These are phyloP conservation scores for Drosophila greeni DNA, from an alignment of 2,888 invertebrate species.

Conservation along the genomic window DNA sequence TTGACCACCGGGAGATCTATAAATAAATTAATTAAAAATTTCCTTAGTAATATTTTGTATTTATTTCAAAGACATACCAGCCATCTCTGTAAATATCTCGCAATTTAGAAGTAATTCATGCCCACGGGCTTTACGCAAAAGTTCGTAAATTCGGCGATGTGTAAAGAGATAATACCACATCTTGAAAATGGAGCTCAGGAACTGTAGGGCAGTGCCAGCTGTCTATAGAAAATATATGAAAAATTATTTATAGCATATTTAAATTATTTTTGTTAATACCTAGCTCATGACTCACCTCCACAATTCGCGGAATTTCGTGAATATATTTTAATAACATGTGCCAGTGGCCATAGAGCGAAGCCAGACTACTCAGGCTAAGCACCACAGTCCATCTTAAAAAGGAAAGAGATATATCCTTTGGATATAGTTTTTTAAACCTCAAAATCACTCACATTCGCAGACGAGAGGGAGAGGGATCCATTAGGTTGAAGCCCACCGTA, in stretches of 20 bases:
- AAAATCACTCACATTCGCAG: conserved; percentile 53
- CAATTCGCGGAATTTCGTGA: conserved; percentile 58
- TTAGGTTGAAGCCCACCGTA: conserved; percentile 65
- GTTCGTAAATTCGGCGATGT: conserved; percentile 55
- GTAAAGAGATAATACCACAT: conserved; percentile 62
- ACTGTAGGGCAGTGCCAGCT: conserved; percentile 58
- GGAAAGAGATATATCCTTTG: no score
- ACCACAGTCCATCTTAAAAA: conserved; percentile 55
- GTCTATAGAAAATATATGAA: conserved; percentile 39
- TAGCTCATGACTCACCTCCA: conserved; percentile 51
- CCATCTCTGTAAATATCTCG: conserved; percentile 61
- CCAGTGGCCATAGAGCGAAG: conserved; percentile 67
- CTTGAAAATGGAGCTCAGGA: conserved; percentile 56
- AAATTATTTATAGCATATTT: not conserved
- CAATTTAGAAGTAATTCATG: conserved; percentile 62
- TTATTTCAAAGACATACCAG: conserved; percentile 7
- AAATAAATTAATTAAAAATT: no score
- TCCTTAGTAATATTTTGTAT: no score
- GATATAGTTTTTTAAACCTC: accelerated
- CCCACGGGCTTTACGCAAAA: conserved; percentile 53
- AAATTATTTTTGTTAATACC: no score
- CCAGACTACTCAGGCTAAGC: conserved; percentile 43
- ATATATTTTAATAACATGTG: conserved; percentile 46
- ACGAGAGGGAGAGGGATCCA: conserved; percentile 49
- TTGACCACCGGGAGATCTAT: conserved; percentile 58